Evolutionary conservation across 2,113 vertebrate species (phyloP), one percentile per base, ranked within the genome.

Genomic region (Morphnarchus princeps): DNA sequence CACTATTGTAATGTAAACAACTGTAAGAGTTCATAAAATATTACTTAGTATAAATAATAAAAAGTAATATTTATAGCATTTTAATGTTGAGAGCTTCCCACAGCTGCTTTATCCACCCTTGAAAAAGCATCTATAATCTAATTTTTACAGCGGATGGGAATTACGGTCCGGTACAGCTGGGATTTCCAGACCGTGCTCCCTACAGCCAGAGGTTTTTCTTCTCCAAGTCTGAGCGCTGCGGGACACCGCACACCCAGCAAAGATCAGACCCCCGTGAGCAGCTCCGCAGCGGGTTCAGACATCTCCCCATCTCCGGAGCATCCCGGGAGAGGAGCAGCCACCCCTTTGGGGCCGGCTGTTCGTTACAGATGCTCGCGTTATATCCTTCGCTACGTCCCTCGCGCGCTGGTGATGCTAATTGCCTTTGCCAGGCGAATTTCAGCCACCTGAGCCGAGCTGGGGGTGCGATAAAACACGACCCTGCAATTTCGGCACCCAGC

Each of bases 401-500:
- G 0, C 0, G 7, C 3, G 4, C 59, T 36, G 32, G 3, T 6
- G 49, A 22, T 7, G 38, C 59, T 4, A 7, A 50, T 31, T 47
- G 55, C 62, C 34, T 47, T 52, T 12, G 7, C 63, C 2, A n/a
- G 24, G 12, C 0, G 0, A 77, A 62, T 63, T 54, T 20, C 67
- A 57, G 10, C 36, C 54, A n/a, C 18, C 11, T 0, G 10, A 49
- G 49, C 34, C 24, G 55, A 65, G 43, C 91, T 11, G 38, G 28
- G 19, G 2, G 0, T 1, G 38, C 1, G 3, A 1, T 28, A 22
- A 65, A 73, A 20, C 65, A 52, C 9, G 1, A 22, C 47, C 58
- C 36, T 1, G 2, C 1, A 0, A 20, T 9, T 5, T 26, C 10
- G 3, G 29, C 47, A n/a, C 42, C 0, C 1, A 85, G 40, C 9